Base-by-base conservation (phyloP, 2,888 invertebrate genomes). In the Aradus depressus region DNA sequence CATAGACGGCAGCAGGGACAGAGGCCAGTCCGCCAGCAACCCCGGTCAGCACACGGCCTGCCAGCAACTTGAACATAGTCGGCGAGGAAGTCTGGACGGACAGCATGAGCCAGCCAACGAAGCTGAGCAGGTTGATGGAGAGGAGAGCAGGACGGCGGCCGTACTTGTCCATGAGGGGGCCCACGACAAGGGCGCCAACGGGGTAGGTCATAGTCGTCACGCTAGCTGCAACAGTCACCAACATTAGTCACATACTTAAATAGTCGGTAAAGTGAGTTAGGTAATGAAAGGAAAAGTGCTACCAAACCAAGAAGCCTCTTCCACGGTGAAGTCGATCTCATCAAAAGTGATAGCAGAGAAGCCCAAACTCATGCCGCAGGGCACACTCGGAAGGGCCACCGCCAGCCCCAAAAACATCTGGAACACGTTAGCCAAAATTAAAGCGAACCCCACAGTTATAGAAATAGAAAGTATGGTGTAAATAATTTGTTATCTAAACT, bases 281-380 rank as follows among this genome's bases (percentile, higher is more conserved):
- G n/a, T 8, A 35, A 35, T 35, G 5, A 35, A 35, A 45, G 5
- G 35, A 8, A 8, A n/a, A 44, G 25, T 25, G 63, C 67, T 64
- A 76, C 76, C 75, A 61, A 76, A 72, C 76, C 76, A 76, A 18
- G 75, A 75, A 2, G 70, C 69, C 62, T 75, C 60, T 42, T 63
- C 63, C 14, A 75, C 62, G 42, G 61, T 60, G 14, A 70, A 57
- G 12, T 65, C 63, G 31, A 74, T 60, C 10, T 68, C 64, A 18
- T 72, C 73, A 19, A 76, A 61, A 0, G 72, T 71, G 1, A 76
- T 69, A 0, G 75, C 75, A 14, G 75, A 75, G 62, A 73, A 76
- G 1, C 76, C 75, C 35, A 76, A 65, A 43, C 70, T 72, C 74
- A 76, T 75, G 3, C 75, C 73, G 2, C 75, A 75, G 1, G 75